Percentiles rank a stretch among this genome's conserved stretches.
These are phyloP conservation scores for Megaceryle torquata DNA, from an alignment of 2,113 vertebrate species.

Conservation along the genomic window DNA sequence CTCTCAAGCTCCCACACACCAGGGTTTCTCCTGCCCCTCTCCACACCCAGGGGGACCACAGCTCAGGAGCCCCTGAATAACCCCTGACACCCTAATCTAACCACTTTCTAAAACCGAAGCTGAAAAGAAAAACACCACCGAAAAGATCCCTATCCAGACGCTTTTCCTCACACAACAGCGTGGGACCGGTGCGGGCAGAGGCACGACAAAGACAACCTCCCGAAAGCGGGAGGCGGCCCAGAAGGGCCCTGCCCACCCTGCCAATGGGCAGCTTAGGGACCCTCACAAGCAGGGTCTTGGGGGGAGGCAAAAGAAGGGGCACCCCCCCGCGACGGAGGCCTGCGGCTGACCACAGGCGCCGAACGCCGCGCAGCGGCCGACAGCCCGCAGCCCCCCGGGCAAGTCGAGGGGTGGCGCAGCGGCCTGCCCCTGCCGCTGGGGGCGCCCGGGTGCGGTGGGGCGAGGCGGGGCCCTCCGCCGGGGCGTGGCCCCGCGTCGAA, in stretches of 20 bases:
- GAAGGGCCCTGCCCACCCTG: fast-evolving
- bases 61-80: neutral
- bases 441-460: neutral
- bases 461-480: neutral
- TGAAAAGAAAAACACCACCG: neutral
- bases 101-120: neutral
- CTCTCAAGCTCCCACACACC: neutral
- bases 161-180: neutral
- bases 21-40: too few relatives aligned
- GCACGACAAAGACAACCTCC: too few relatives aligned
- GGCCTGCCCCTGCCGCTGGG: neutral
- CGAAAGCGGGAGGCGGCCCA: too few relatives aligned
- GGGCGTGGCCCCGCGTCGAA: neutral
- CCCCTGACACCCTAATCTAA: neutral
- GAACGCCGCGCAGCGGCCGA: too few relatives aligned
- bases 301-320: too few relatives aligned
- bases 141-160: neutral
- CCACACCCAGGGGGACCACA: neutral
- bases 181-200: fast-evolving
- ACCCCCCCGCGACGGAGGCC: neutral
- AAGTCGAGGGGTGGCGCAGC: too few relatives aligned
- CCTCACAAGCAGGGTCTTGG: too few relatives aligned
- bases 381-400: neutral
- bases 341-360: too few relatives aligned
- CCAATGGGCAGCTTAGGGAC: neutral